Evolutionary conservation across 2,113 vertebrate species (phyloP).

Genomic region (Nerophis ophidion): DNA sequence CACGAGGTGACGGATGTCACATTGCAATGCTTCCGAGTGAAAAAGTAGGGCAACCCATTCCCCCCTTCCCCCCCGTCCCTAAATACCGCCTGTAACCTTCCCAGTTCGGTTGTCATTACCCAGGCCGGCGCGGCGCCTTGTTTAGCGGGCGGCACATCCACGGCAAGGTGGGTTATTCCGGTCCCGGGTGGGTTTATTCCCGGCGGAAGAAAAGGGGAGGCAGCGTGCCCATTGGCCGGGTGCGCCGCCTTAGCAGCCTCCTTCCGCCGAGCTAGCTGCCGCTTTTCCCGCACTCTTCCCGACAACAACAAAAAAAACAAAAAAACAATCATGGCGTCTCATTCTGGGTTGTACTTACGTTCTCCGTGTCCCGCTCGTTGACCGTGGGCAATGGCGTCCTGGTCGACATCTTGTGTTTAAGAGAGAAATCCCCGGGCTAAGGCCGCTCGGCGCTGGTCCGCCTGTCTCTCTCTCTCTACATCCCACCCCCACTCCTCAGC

Average conservation of each 20-base stretch:
- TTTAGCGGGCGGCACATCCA: conserved; percentile 22
- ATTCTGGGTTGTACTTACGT: conserved; percentile 73
- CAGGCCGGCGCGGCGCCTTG: conserved; percentile 63
- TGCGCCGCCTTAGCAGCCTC: conserved; percentile 26
- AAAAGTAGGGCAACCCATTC: conserved; percentile 64
- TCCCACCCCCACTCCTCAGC: conserved; percentile 45
- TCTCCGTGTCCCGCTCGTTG: conserved; percentile 90
- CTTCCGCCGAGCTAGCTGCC: conserved; percentile 19
- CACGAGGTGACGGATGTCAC: conserved; percentile 64
- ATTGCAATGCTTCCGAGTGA: conserved; percentile 63
- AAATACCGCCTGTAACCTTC: conserved; percentile 55
- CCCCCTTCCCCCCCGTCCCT: conserved; percentile 26
- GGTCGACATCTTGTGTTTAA: conserved; percentile 85
- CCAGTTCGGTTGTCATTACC: conserved; percentile 4
- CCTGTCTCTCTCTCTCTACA: conserved; percentile 56
- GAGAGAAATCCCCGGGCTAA: conserved; percentile 7
- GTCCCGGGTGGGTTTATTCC: conserved; percentile 24
- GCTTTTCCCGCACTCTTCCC: conserved; percentile 17
- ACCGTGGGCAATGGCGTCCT: conserved; percentile 93
- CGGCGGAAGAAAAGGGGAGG: conserved; percentile 1
- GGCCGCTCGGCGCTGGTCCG: conserved; percentile 59
- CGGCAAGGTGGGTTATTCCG: conserved; percentile 21
- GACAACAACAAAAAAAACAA: neutral
- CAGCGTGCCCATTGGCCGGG: conserved; percentile 31
- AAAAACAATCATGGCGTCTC: neutral